Evolutionary conservation across 2,888 invertebrate genomes (phyloP), one percentile per base, ranked within the genome.

Genomic region (Smittia sp.): DNA sequence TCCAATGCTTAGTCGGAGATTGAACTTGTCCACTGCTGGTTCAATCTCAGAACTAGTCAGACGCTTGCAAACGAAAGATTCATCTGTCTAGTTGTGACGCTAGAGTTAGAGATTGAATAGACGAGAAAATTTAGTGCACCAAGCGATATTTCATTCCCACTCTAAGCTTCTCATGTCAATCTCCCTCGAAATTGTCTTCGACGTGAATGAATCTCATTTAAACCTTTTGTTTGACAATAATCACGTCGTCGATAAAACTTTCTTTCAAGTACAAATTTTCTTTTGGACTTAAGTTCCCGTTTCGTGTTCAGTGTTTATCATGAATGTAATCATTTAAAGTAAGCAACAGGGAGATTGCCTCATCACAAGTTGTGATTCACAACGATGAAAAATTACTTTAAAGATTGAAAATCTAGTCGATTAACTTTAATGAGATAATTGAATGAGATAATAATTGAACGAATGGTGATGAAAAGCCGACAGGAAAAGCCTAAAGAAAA

Each of bases 1-100:
- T 32, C 69, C 39, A 75, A 74, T 62, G 74, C 52, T 76, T 75
- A 41, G 73, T 46, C 58, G 66, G 69, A 38, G 32, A 39, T 58
- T 24, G 25, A 22, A 58, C 18, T 58, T 20, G 22, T 58, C n/a
- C 9, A 18, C n/a, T n/a, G 13, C 18, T 1, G 13, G 27, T 1
- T 18, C n/a, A 54, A 54, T 27, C 54, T 58, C 13, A 0, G 39
- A 72, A 38, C 18, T 72, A 38, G 27, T 11, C 15, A 72, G 20
- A n/a, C 13, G 38, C 27, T 38, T 39, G 11, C 32, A 54, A 54
- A 22, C 39, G 38, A 62, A 72, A 32, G 1, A 18, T 72, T 72
- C 72, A 62, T 72, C 72, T 25, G 9, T 72, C 72, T 72, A 72
- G 72, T 39, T 15, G 9, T 41, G 38, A 22, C 38, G 38, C 58